Evolutionary conservation across 2,797 vertebrate genomes (phyloP), one percentile per base, ranked within the genome.

Genomic region (Triplophysa yarkandensis): DNA sequence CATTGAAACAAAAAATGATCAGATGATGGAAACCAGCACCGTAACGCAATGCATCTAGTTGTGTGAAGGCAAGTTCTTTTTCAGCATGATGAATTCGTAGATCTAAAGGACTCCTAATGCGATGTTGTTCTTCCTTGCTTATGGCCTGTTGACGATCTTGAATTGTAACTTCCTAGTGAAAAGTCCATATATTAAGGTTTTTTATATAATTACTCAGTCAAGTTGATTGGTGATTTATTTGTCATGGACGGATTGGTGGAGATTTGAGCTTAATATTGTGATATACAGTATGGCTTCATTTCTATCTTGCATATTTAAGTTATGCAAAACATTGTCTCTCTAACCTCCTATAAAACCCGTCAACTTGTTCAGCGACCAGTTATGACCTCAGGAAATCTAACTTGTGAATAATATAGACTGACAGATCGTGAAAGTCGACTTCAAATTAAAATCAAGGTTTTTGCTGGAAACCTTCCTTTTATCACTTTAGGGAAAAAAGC

Each of bases 161-260:
- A n/a, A n/a, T n/a, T n/a, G n/a, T n/a, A n/a, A n/a, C n/a, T n/a
- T n/a, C n/a, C n/a, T n/a, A n/a, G n/a, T n/a, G n/a, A n/a, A n/a
- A n/a, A n/a, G n/a, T n/a, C n/a, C n/a, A n/a, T n/a, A n/a, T n/a
- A n/a, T n/a, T n/a, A n/a, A n/a, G n/a, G n/a, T n/a, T n/a, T n/a
- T n/a, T n/a, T n/a, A n/a, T n/a, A n/a, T n/a, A n/a, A n/a, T n/a
- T n/a, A n/a, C n/a, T n/a, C n/a, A n/a, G n/a, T n/a, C n/a, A n/a
- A n/a, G 85, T 84, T 86, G 85, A 87, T 90, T 72, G 71, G 80
- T 89, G 89, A 92, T 91, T 87, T 89, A 91, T 88, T 83, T 87
- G 89, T 92, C 89, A 90, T 81, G 85, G 87, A 85, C 87, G 80
- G 81, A 88, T 2, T 39, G 36, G 7, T 34, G 10, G 3, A 1